These are phyloP conservation scores for Trypoxylus dichotomus DNA, from an alignment of 1,140 invertebrate genomes.

Conservation along the genomic window DNA sequence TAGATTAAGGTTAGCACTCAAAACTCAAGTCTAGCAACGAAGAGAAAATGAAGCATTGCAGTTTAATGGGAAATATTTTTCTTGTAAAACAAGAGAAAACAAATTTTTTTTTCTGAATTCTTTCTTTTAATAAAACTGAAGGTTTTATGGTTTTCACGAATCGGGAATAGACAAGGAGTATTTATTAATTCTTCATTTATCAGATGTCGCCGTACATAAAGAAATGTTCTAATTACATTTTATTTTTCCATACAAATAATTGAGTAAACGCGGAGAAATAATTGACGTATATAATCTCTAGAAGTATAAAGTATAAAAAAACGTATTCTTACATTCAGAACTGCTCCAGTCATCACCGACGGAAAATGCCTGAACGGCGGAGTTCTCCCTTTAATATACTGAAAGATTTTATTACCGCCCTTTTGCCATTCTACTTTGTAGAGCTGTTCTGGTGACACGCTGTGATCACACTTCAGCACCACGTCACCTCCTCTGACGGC, in stretches of 20 bases:
- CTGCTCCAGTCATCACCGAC: conserved; percentile 61
- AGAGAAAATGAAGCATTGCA: no score
- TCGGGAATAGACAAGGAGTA: not conserved
- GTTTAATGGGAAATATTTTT: no score
- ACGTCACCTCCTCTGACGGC: conserved; percentile 53
- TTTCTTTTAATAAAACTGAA: not conserved
- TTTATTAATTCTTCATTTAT: conserved; percentile 11
- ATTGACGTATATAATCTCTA: not conserved
- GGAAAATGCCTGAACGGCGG: conserved; percentile 71
- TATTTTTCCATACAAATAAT: not conserved
- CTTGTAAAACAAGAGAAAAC: no score
- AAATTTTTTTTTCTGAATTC: no score
- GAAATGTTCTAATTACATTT: not conserved
- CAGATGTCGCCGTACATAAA: not conserved
- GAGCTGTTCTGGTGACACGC: conserved; percentile 63
- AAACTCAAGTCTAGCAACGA: no score
- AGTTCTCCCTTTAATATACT: conserved; percentile 73
- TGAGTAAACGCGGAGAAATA: not conserved
- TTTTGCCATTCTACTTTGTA: conserved; percentile 76
- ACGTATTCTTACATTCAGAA: conserved; percentile 67
- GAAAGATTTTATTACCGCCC: conserved; percentile 73
- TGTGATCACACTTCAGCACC: conserved; percentile 64
- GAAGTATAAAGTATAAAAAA: not conserved
- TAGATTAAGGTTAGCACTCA: no score
- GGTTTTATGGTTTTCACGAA: not conserved